phyloP scores from a whole-genome alignment of 2,888 invertebrate species.

The Atherix ibis region DNA sequence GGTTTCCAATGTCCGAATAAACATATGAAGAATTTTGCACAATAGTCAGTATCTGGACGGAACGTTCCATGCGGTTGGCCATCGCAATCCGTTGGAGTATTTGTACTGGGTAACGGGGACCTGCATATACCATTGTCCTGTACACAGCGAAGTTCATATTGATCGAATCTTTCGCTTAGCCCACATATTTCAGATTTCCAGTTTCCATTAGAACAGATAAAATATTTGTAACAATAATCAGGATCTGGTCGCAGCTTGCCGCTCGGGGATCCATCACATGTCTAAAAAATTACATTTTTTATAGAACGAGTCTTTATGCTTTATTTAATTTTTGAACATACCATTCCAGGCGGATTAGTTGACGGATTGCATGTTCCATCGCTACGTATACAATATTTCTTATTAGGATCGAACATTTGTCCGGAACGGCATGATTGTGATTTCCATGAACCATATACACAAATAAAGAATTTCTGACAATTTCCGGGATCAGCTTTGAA shows the following conservation, averaged over 20 bases:
- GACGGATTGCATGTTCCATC: slow-evolving; percentile 20
- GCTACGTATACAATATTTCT: background rate
- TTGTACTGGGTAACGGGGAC: too few species aligned
- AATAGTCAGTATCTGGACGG: slow-evolving; percentile 15
- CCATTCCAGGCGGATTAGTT: too few species aligned
- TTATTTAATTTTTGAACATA: too few species aligned
- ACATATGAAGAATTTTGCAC: slow-evolving; percentile 13
- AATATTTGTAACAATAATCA: slow-evolving; percentile 1
- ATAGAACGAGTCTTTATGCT: too few species aligned
- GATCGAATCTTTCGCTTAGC: slow-evolving; percentile 1
- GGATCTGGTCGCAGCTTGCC: slow-evolving; percentile 1
- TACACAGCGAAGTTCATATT: background rate
- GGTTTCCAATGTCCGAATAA: background rate
- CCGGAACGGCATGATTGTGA: background rate
- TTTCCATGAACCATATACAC: background rate
- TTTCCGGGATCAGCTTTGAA: background rate
- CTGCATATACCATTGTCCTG: slow-evolving; percentile 5
- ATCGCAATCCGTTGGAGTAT: background rate
- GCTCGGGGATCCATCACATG: background rate
- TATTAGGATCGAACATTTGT: background rate
- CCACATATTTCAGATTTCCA: background rate
- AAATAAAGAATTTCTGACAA: background rate
- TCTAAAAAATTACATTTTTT: too few species aligned
- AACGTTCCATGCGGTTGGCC: slow-evolving; percentile 13
- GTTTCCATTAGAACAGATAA: slow-evolving; percentile 16